phyloP scores from a whole-genome alignment of 2,888 invertebrate species.

The Euspilapteryx auroguttella region DNA sequence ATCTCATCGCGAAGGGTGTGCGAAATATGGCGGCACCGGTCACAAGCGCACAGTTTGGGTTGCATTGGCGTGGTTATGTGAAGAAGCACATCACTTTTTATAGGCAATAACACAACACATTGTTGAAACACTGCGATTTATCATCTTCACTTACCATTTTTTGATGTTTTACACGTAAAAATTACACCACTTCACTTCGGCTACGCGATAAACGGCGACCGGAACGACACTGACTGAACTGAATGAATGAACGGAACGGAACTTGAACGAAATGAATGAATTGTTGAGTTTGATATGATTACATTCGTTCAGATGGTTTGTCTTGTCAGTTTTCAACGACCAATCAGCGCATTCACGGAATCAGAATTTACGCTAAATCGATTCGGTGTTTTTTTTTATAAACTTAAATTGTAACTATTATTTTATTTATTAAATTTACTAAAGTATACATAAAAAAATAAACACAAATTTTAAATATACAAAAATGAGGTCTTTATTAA shows the following conservation, averaged over 20 bases:
- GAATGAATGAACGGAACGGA: too few relatives aligned
- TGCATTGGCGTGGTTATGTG: slow-evolving; percentile 25
- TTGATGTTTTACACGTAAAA: slow-evolving; percentile 57
- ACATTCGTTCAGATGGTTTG: slow-evolving; percentile 25
- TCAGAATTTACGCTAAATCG: slow-evolving; percentile 34
- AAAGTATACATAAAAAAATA: neutral
- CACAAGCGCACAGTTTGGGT: slow-evolving; percentile 22
- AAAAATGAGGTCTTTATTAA: too few relatives aligned
- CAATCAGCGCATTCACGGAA: slow-evolving; percentile 60
- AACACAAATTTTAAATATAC: too few relatives aligned
- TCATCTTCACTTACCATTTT: slow-evolving; percentile 57
- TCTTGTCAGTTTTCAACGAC: slow-evolving; percentile 24
- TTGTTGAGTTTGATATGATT: too few relatives aligned
- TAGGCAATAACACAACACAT: slow-evolving; percentile 25
- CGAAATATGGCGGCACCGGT: slow-evolving; percentile 62
- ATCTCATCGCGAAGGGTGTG: slow-evolving; percentile 40
- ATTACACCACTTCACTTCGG: slow-evolving; percentile 55
- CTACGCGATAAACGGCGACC: slow-evolving; percentile 56
- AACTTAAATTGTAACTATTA: neutral
- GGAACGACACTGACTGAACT: slow-evolving; percentile 56
- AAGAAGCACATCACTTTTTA: slow-evolving; percentile 16
- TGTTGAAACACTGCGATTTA: slow-evolving; percentile 32
- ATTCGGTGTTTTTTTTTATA: slow-evolving; percentile 17
- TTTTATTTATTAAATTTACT: neutral
- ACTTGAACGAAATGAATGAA: too few relatives aligned